Percentiles rank a stretch among this genome's conserved stretches.
Conservation (phyloP, 2,888 invertebrate species). For the Drosophila flavopinicola region DNA sequence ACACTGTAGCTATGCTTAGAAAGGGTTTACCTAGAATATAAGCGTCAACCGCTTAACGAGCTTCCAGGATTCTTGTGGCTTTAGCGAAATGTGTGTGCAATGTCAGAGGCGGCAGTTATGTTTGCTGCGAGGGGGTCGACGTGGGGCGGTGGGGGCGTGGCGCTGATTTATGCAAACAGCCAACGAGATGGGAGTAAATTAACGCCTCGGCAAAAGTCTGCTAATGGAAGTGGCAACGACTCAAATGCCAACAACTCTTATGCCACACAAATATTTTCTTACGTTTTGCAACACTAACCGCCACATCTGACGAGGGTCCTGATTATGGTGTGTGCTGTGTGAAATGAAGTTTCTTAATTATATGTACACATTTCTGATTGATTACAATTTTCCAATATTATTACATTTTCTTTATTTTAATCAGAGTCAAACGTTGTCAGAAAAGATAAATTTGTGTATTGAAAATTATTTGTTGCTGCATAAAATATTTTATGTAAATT, state of each 20-base stretch:
- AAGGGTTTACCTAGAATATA: conserved; percentile 48
- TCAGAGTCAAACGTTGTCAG: too few relatives aligned
- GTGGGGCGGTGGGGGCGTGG: background rate
- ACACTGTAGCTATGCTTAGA: conserved; percentile 25
- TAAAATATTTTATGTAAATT: too few relatives aligned
- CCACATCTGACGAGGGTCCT: background rate
- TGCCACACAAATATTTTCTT: conserved; percentile 37
- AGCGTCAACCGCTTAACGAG: conserved; percentile 58
- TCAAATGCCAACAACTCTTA: conserved; percentile 24
- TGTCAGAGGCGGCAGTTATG: conserved; percentile 14
- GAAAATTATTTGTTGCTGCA: too few relatives aligned
- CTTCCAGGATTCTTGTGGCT: conserved; percentile 72
- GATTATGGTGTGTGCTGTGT: background rate
- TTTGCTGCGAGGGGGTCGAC: background rate
- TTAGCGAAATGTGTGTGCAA: conserved; percentile 49
- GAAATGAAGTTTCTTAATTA: background rate
- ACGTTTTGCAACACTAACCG: conserved; percentile 4
- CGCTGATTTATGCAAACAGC: conserved; percentile 71
- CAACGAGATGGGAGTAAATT: conserved; percentile 68
- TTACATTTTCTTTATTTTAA: too few relatives aligned
- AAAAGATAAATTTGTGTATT: too few relatives aligned
- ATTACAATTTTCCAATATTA: too few relatives aligned
- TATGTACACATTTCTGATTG: too few relatives aligned
- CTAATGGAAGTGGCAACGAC: conserved; percentile 61
- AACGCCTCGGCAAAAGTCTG: conserved; percentile 64